These are phyloP conservation scores for Numenius phaeopus DNA, from an alignment of 2,797 vertebrate genomes.

Conservation along the genomic window DNA sequence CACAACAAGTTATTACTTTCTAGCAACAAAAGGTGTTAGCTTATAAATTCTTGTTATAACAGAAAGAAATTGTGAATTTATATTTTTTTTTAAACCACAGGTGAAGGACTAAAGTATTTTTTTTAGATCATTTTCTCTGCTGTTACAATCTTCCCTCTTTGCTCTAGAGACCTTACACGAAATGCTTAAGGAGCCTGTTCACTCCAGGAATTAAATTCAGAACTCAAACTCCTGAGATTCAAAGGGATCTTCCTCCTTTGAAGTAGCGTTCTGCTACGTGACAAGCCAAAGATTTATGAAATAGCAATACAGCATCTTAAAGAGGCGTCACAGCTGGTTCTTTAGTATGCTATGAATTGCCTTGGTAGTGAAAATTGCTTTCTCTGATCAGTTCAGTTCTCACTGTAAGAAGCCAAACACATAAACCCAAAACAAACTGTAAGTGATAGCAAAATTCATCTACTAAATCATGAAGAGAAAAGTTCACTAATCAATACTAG, in stretches of 20 bases:
- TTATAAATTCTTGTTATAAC: background rate
- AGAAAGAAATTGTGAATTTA: background rate
- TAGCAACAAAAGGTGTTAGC: background rate
- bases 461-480: background rate
- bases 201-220: conserved; percentile 1
- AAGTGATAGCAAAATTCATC: background rate
- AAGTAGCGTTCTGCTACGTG: background rate
- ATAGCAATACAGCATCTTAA: background rate
- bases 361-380: background rate
- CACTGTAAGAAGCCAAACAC: background rate
- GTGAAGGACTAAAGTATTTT: background rate
- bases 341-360: background rate
- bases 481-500: background rate
- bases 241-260: conserved; percentile 24
- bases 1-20: background rate
- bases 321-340: background rate
- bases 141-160: background rate
- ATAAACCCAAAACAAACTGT: background rate
- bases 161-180: background rate
- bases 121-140: background rate
- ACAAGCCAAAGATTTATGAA: conserved; percentile 1
- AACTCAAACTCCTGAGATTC: background rate
- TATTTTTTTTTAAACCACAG: background rate
- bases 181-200: background rate
- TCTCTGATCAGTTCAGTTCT: background rate